Base-by-base conservation (phyloP, 2,888 invertebrate species). In the Mesorhabditis sp. region DNA sequence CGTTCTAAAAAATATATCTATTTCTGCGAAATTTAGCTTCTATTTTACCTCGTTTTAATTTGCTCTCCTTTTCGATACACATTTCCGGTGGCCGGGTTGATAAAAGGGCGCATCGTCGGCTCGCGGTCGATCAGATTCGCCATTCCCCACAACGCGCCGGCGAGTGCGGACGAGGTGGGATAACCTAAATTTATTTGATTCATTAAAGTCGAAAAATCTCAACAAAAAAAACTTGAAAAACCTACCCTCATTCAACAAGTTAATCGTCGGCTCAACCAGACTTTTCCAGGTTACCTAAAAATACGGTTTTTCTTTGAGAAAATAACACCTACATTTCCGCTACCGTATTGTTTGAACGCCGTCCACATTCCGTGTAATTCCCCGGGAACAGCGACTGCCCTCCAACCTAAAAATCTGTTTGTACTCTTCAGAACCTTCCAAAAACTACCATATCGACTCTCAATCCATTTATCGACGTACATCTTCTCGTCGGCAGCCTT, bases 401-500 rank as follows among this genome's bases (percentile, higher is more conserved):
- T 66, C 84, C 84, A 84, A 6, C 83, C 83, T 82, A 43, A 69
- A 73, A 10, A 6, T 68, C 3, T 68, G 61, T 5, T 43, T 62
- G 13, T 68, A 15, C 43, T 28, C 41, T n/a, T 70, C 13, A 10
- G 69, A 65, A 63, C 41, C 41, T 43, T 64, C n/a, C 63, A 65
- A 61, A 62, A n/a, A 28, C 43, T 13, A 78, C 80, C 82, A 58
- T 75, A 71, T 67, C 76, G 74, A n/a, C 81, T 78, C 41, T 76
- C 72, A 64, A 83, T 77, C 80, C 79, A 80, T 63, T 72, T 74
- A 43, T 77, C 75, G 15, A 70, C 70, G 72, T 73, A 88, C 87
- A 87, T 87, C 41, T 86, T 79, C 68, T 84, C 80, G 4, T 88
- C 87, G 0, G 94, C 91, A 0, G 87, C 89, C 1, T 86, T 86